Evolutionary conservation across 1,140 invertebrate genomes (phyloP).

Genomic region (Scaptomyza montana): DNA sequence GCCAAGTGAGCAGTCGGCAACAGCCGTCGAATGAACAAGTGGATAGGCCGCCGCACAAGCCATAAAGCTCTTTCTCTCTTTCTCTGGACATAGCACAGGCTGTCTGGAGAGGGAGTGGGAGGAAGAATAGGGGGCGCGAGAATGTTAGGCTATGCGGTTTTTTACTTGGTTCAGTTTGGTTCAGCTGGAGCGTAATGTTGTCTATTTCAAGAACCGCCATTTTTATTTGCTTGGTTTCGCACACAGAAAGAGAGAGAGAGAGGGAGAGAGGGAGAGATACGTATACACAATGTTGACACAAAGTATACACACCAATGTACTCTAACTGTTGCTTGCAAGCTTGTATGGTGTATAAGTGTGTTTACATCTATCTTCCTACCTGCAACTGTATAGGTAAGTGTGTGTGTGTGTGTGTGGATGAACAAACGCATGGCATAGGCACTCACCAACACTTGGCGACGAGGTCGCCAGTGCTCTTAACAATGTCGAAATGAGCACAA

Average conservation of each 20-base stretch:
- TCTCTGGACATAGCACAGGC: conserved; percentile 12
- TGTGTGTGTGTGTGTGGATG: conserved; percentile 3
- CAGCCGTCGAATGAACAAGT: conserved; percentile 15
- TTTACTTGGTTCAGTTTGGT: conserved; percentile 2
- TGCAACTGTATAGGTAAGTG: not conserved
- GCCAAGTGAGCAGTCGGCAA: conserved; percentile 19
- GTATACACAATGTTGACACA: not conserved
- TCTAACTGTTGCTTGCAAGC: conserved; percentile 8
- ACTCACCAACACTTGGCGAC: conserved; percentile 50
- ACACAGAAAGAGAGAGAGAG: too few species aligned
- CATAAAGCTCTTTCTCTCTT: conserved; percentile 18
- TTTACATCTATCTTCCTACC: not conserved
- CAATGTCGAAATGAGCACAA: conserved; percentile 29
- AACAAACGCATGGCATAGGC: conserved; percentile 35
- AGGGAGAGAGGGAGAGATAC: too few species aligned
- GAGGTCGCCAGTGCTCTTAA: conserved; percentile 34
- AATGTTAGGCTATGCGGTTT: not conserved
- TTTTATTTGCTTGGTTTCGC: not conserved
- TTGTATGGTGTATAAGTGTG: not conserved
- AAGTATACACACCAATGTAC: not conserved
- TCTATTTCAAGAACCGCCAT: conserved; percentile 18
- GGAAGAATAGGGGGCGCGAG: not conserved
- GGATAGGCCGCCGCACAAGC: not conserved
- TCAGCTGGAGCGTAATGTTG: conserved; percentile 31
- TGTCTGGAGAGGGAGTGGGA: not conserved